Evolutionary conservation across 2,113 vertebrate genomes (phyloP).

Genomic region (Toxostoma redivivum): DNA sequence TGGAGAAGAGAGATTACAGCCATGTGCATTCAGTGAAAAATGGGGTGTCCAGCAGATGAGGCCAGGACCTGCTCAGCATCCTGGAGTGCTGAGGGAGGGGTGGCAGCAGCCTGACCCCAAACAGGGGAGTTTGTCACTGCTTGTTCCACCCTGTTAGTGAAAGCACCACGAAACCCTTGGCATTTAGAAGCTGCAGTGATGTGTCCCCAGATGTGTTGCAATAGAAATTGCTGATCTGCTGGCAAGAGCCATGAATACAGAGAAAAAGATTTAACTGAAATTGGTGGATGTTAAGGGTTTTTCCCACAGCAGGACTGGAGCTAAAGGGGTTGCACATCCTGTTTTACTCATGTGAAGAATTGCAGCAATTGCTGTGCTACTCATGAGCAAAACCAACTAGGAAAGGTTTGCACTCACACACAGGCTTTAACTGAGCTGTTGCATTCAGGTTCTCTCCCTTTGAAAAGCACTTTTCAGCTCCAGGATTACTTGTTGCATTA

Average conservation of each 20-base stretch:
- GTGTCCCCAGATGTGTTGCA: not conserved
- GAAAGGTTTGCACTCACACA: not conserved
- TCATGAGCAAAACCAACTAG: not conserved
- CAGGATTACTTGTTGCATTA: not conserved
- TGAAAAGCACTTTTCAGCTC: not conserved
- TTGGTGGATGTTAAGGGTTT: not conserved
- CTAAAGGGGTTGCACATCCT: not conserved
- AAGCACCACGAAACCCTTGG: fast-evolving
- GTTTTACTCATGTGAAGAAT: not conserved
- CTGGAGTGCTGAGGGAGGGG: not conserved
- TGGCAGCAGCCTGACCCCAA: not conserved
- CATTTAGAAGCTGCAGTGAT: not conserved
- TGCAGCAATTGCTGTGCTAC: not conserved
- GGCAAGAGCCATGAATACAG: not conserved
- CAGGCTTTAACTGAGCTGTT: not conserved
- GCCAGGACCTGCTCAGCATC: not conserved
- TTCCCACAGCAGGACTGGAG: not conserved
- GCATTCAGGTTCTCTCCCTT: not conserved
- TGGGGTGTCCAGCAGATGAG: not conserved
- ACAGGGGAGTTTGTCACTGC: not conserved
- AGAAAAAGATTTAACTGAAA: not conserved
- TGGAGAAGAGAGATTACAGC: not conserved
- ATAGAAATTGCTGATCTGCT: not conserved
- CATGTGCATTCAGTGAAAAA: not conserved
- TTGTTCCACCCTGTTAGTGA: not conserved